phyloP scores from a whole-genome alignment of 2,113 vertebrate species.

The Nansenia antarctica region DNA sequence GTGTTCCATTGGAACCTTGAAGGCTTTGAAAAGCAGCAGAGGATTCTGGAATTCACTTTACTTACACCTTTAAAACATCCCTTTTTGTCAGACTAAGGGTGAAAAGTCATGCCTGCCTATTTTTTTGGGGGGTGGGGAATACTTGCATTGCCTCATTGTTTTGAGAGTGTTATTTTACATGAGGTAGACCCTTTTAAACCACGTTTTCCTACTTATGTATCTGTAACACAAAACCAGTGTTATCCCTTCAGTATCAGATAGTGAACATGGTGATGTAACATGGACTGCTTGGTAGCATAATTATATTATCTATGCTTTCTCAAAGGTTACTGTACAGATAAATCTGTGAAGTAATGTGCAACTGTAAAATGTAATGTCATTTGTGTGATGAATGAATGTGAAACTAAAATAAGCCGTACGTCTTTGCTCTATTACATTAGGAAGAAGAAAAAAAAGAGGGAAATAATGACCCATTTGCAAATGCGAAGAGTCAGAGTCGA shows the following conservation, averaged over 20 bases:
- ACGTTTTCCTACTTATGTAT: too few relatives aligned
- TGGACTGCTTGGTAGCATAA: background rate
- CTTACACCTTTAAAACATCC: background rate
- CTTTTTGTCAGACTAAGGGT: background rate
- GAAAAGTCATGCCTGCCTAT: background rate
- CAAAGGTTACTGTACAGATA: background rate
- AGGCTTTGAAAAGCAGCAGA: background rate
- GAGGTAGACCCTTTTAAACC: background rate
- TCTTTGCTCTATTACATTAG: conserved; percentile 11
- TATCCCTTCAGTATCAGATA: too few relatives aligned
- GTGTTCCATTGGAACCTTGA: background rate
- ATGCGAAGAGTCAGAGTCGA: background rate
- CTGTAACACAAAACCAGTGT: too few relatives aligned
- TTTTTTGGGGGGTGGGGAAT: background rate
- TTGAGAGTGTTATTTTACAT: background rate
- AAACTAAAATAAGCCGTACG: background rate
- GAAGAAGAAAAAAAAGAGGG: conserved; percentile 2
- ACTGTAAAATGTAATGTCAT: background rate
- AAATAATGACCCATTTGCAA: background rate
- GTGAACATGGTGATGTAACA: too few relatives aligned
- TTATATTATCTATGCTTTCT: background rate
- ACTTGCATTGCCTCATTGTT: background rate
- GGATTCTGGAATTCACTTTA: background rate
- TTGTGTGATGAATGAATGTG: background rate
- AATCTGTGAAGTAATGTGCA: conserved; percentile 1